Conservation (phyloP, 2,888 invertebrate species). For the Catocala sponsa region DNA sequence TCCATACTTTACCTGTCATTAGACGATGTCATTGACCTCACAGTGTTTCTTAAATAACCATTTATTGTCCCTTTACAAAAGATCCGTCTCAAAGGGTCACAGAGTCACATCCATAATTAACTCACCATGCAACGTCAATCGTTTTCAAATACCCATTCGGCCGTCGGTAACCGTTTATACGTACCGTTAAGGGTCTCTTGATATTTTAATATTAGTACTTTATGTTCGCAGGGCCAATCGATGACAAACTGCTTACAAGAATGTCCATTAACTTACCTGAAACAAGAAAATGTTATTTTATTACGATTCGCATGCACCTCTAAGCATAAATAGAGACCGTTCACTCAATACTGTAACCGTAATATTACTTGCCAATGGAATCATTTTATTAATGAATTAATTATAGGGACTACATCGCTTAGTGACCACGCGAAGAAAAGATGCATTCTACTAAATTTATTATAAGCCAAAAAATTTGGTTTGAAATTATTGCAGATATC, state of each 20-base stretch:
- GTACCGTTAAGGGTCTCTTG: constrained; percentile 41
- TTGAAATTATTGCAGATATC: no score
- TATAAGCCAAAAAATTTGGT: no score
- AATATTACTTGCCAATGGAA: no score
- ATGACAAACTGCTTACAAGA: constrained; percentile 11
- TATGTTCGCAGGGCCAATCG: constrained; percentile 9
- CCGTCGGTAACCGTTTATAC: constrained; percentile 47
- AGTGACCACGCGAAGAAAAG: no score
- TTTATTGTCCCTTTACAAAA: constrained; percentile 64
- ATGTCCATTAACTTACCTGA: constrained; percentile 64
- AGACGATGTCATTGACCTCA: constrained; percentile 65
- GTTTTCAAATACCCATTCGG: constrained; percentile 61
- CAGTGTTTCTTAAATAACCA: constrained; percentile 62
- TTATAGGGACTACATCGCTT: no score
- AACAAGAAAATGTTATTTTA: constrained; percentile 54
- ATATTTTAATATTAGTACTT: constrained; percentile 35
- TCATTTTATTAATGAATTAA: no score
- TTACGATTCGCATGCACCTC: not conserved
- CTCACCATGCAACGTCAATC: constrained; percentile 73
- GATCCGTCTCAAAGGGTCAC: constrained; percentile 57
- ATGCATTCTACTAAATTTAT: no score
- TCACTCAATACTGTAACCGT: not conserved
- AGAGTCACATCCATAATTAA: constrained; percentile 82
- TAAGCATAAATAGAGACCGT: not conserved
- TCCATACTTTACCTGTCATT: constrained; percentile 55